Evolutionary conservation across 2,888 invertebrate species (phyloP), one percentile per base, ranked within the genome.

Genomic region (Zhuqinia jingwanae): DNA sequence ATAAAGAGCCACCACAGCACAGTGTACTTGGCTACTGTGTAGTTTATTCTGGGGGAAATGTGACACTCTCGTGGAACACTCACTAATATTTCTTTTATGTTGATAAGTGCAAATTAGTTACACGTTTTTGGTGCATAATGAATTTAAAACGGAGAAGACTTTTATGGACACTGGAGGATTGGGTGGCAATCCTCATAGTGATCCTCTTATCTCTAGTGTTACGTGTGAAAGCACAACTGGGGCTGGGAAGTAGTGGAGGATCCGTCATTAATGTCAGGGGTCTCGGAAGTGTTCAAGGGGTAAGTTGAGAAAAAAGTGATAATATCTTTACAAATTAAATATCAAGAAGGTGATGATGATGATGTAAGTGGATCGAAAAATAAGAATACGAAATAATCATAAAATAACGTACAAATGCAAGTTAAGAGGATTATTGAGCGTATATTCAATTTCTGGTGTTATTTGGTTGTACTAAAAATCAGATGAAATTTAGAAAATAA

Each of bases 271-370:
- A 88, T 79, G 79, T 90, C 13, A 89, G 90, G 22, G 90, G 90
- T 77, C 76, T 90, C 22, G 90, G 90, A 70, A 89, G 80, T 78
- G 88, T 90, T 60, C 90, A 90, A 87, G 90, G 90, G 89, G 90
- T 90, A 87, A 90, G 88, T 84, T 81, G n/a, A n/a, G n/a, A n/a
- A n/a, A n/a, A n/a, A n/a, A n/a, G n/a, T n/a, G n/a, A n/a, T n/a
- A n/a, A n/a, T n/a, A n/a, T n/a, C n/a, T n/a, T n/a, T n/a, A n/a
- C n/a, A n/a, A n/a, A n/a, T n/a, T n/a, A n/a, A n/a, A n/a, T n/a
- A n/a, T n/a, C n/a, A n/a, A n/a, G n/a, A n/a, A n/a, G n/a, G n/a
- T n/a, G n/a, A n/a, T n/a, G n/a, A n/a, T n/a, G n/a, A n/a, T n/a
- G n/a, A n/a, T n/a, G n/a, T n/a, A n/a, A n/a, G n/a, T n/a, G n/a